Evolutionary conservation across 2,113 vertebrate genomes (phyloP).

Genomic region (Alligator sinensis): DNA sequence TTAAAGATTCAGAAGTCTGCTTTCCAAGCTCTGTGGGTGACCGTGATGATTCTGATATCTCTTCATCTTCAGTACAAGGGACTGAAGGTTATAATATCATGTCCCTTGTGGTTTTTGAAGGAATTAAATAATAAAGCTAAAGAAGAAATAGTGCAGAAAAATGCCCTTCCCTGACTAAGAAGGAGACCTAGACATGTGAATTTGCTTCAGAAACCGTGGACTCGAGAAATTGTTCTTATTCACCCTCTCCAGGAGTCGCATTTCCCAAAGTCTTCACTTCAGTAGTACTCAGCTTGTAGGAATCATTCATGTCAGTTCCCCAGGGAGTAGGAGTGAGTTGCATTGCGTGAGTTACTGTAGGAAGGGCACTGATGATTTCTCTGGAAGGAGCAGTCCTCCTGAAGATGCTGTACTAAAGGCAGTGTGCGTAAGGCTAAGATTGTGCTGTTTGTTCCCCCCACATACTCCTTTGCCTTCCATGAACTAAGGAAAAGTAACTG

Average conservation of each 20-base stretch:
- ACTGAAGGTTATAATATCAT: background rate
- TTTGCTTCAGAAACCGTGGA: background rate
- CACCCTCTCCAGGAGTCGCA: fast-evolving
- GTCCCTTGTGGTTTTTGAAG: background rate
- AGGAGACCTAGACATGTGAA: background rate
- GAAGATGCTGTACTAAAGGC: background rate
- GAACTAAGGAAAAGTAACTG: background rate
- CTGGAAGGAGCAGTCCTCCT: background rate
- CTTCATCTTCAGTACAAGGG: background rate
- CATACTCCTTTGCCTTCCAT: fast-evolving
- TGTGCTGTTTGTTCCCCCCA: background rate
- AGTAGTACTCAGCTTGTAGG: background rate
- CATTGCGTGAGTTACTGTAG: fast-evolving
- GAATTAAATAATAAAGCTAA: background rate
- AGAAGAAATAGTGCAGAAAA: background rate
- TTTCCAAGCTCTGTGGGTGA: background rate
- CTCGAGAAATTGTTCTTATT: background rate
- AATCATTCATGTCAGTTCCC: fast-evolving
- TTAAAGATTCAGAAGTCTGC: background rate
- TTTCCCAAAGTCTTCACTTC: background rate
- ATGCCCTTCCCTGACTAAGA: background rate
- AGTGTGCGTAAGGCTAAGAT: fast-evolving
- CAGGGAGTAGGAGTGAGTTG: background rate
- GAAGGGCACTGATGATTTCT: background rate
- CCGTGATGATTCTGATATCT: background rate